phyloP scores from a whole-genome alignment of 2,888 invertebrate species.

The Torymus texanus region DNA sequence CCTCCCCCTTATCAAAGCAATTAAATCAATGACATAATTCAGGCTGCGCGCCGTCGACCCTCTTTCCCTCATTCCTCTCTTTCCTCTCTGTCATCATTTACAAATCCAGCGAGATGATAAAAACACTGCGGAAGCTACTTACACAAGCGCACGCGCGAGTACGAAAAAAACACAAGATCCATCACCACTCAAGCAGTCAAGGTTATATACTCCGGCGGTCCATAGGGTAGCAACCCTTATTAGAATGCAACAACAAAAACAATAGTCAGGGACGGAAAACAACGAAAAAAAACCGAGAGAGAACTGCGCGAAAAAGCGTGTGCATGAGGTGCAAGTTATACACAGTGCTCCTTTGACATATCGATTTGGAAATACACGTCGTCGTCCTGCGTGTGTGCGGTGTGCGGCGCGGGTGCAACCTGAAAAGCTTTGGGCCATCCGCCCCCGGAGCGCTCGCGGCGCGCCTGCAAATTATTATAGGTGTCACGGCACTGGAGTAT shows the following conservation, averaged over 20 bases:
- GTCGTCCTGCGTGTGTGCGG: constrained; percentile 41
- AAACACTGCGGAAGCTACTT: no score
- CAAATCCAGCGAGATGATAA: neutral
- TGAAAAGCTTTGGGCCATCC: constrained; percentile 33
- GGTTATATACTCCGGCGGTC: no score
- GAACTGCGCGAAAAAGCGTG: neutral
- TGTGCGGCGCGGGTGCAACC: constrained; percentile 33
- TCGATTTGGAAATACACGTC: constrained; percentile 54
- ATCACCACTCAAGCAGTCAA: no score
- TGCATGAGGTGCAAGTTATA: neutral
- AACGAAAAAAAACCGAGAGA: constrained; percentile 4
- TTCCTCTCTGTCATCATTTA: constrained; percentile 3
- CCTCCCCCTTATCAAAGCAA: neutral
- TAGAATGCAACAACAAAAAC: no score
- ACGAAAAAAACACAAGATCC: no score
- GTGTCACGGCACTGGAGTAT: no score
- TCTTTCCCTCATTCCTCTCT: neutral
- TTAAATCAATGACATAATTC: constrained; percentile 12
- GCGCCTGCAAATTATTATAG: no score
- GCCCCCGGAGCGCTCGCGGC: constrained; percentile 13
- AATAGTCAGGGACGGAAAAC: neutral
- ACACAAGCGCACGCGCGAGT: no score
- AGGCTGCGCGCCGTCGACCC: neutral
- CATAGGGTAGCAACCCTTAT: no score
- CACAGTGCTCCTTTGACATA: constrained; percentile 53